A percentile compares a stretch with the other conserved stretches of the same genome.
These are phyloP conservation scores for Anolis apletophallus DNA, from an alignment of 2,797 vertebrate species.

Conservation along the genomic window DNA sequence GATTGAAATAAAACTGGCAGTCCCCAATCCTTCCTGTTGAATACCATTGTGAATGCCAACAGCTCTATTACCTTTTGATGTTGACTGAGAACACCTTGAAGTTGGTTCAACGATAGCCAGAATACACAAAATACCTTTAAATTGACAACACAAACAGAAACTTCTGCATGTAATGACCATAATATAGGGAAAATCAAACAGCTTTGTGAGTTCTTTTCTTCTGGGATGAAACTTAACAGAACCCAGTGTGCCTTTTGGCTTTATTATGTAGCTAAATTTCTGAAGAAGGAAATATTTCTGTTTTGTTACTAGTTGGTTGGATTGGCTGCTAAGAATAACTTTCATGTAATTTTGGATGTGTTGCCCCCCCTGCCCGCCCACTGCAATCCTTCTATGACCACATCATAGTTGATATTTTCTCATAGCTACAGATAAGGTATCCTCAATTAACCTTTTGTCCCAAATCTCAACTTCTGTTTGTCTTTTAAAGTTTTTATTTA, in stretches of 20 bases:
- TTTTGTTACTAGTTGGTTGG: constrained; percentile 5
- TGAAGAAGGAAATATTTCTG: background rate
- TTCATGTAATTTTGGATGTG: background rate
- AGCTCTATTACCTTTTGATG: constrained; percentile 20
- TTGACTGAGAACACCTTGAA: constrained; percentile 26
- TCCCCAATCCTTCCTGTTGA: constrained; percentile 22
- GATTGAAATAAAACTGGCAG: constrained; percentile 43
- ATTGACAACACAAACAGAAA: background rate
- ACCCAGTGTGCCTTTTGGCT: background rate
- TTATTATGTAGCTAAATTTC: constrained; percentile 18
- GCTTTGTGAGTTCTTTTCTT: background rate
- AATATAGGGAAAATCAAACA: background rate
- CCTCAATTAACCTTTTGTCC: background rate
- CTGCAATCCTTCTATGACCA: background rate
- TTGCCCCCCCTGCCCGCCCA: no score
- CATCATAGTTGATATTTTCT: background rate
- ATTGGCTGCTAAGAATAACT: background rate
- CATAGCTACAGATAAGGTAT: background rate
- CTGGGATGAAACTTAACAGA: background rate
- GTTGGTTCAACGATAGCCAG: constrained; percentile 16
- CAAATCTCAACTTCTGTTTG: background rate
- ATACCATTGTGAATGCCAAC: constrained; percentile 6
- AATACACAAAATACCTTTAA: constrained; percentile 20
- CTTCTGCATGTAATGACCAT: background rate
- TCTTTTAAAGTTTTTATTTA: no score